A percentile compares a stretch with the other conserved stretches of the same genome.
These are phyloP conservation scores for Gavia stellata DNA, from an alignment of 2,113 vertebrate species.

Conservation along the genomic window DNA sequence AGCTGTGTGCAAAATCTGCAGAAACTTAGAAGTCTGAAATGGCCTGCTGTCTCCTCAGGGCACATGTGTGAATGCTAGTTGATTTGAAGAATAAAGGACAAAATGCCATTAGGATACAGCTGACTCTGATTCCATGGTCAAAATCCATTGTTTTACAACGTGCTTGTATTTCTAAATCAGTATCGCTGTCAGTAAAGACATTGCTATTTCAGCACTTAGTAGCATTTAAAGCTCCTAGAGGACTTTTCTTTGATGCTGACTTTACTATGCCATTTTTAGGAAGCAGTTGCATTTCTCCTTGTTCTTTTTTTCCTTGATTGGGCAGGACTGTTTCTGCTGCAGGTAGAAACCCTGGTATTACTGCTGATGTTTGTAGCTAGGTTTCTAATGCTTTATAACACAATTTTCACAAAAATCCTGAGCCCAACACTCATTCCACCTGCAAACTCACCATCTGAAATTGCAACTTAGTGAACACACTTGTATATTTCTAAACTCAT, in stretches of 20 bases:
- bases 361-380: neutral
- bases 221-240: neutral
- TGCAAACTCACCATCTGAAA: neutral
- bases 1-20: neutral
- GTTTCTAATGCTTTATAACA: neutral
- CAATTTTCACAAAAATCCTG: neutral
- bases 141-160: neutral
- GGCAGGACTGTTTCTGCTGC: neutral
- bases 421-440: neutral
- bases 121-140: neutral
- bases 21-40: slow-evolving; percentile 17
- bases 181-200: neutral
- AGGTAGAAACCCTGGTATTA: neutral
- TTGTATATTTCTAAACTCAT: neutral
- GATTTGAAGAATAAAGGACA: neutral
- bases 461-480: neutral
- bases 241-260: neutral
- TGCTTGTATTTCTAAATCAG: slow-evolving; percentile 11
- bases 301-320: neutral
- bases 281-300: neutral
- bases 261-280: neutral
- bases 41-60: neutral
- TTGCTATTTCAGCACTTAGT: neutral
- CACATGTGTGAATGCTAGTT: neutral
- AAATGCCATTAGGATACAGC: neutral